Conservation (phyloP, 2,113 vertebrate genomes). For the Pterophyllum scalare region DNA sequence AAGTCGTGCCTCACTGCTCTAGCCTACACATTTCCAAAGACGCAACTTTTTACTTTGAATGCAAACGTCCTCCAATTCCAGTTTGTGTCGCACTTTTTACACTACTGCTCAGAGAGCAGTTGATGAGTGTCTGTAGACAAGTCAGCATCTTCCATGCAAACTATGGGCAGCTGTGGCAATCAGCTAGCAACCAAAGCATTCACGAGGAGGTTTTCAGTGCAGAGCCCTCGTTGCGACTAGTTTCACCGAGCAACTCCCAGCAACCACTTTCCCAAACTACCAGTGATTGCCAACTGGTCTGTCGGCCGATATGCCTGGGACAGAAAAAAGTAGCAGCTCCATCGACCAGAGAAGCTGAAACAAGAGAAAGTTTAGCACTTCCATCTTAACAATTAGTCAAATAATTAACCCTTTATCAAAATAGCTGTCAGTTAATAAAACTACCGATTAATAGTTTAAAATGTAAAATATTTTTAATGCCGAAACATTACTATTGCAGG, state of each 20-base stretch:
- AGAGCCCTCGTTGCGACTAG: not conserved
- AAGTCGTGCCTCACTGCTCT: no score
- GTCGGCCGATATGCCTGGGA: not conserved
- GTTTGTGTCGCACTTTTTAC: not conserved
- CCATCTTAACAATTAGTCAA: not conserved
- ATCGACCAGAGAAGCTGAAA: not conserved
- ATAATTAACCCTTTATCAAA: not conserved
- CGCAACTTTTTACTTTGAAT: not conserved
- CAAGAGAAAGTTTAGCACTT: not conserved
- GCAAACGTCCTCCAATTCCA: not conserved
- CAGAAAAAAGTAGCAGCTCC: not conserved
- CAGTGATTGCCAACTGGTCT: not conserved
- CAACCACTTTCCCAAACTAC: not conserved
- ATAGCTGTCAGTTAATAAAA: not conserved
- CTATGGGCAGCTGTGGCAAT: not conserved
- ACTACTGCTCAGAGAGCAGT: not conserved
- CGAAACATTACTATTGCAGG: no score
- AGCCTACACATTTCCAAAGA: not conserved
- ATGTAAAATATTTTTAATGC: not conserved
- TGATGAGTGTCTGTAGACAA: not conserved
- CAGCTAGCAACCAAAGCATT: not conserved
- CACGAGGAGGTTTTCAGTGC: not conserved
- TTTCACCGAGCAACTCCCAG: not conserved
- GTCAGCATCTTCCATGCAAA: accelerated
- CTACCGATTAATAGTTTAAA: not conserved